Base-by-base conservation (phyloP, 2,113 vertebrate species). In the Lampris megalopsis region DNA sequence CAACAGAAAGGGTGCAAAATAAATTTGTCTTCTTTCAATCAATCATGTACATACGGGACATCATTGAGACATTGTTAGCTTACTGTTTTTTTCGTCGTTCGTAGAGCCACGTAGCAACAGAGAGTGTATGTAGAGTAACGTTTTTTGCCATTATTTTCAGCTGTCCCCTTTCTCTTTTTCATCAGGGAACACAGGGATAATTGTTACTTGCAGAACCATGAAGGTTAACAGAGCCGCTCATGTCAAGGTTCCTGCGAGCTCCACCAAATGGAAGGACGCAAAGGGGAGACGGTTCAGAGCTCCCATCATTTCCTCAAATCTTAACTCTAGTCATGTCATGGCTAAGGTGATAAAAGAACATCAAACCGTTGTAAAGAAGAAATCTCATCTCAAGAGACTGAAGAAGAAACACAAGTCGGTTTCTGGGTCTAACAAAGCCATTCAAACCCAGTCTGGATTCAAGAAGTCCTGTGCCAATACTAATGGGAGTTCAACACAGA, bases 191-290 rank as follows among this genome's bases (percentile, higher is more conserved):
- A 56, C 49, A 70, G 60, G 75, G 65, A 8, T 7, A 38, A 35
- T 47, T 10, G 9, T 58, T 74, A 11, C 78, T 38, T 0, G 4
- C 24, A 63, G 36, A 68, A 88, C 54, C 73, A 95, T 95, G 94
- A 95, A 95, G 80, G 94, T 92, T 43, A 92, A 88, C 49, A 93
- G 86, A 86, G 36, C 61, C 53, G 6, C 60, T 6, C 83, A 86
- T 70, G 73, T 35, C 0, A 91, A 85, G 63, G 67, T 73, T 37
- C 82, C 75, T 0, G 2, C 10, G 0, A 91, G 82, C n/a, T 88
- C 86, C 73, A 84, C 86, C 9, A 94, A 94, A 74, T 93, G 94
- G 92, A 91, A 87, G 71, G 81, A 92, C 1, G 84, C 85, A 1
- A 81, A 79, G 53, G 82, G 82, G 35, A 86, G 88, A 75, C 68